A percentile compares a stretch with the other conserved stretches of the same genome.
Conservation (phyloP, 2,797 vertebrate genomes). For the Sebastes ruberrimus region DNA sequence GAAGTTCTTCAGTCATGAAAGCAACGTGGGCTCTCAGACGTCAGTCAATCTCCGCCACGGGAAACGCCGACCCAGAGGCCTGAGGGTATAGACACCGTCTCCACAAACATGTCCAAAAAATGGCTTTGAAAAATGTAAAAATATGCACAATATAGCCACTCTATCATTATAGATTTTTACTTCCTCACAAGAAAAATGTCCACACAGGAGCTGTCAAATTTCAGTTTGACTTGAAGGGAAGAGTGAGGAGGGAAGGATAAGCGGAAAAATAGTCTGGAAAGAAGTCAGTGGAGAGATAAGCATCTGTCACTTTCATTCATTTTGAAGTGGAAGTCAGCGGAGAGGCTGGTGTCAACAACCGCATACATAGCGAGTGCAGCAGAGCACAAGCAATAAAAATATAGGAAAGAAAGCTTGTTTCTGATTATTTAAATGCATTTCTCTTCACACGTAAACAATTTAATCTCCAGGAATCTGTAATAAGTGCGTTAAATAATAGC, state of each 20-base stretch:
- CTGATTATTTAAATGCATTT: neutral
- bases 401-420: neutral
- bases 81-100: neutral
- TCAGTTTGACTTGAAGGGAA: neutral
- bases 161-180: neutral
- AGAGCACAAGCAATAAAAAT: neutral
- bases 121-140: neutral
- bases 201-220: neutral
- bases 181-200: neutral
- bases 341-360: slow-evolving; percentile 7
- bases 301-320: slow-evolving; percentile 24
- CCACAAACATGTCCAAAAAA: neutral
- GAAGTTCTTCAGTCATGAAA: neutral
- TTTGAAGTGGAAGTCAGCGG: slow-evolving; percentile 8
- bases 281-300: neutral
- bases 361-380: neutral
- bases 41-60: neutral
- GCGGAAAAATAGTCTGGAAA: neutral
- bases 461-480: slow-evolving; percentile 2
- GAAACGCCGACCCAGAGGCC: neutral
- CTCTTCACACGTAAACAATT: neutral
- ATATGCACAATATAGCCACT: neutral
- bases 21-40: neutral
- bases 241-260: neutral
- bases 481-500: slow-evolving; percentile 23